These are phyloP conservation scores for Megaceryle alcyon DNA, from an alignment of 2,797 vertebrate genomes.

Conservation along the genomic window DNA sequence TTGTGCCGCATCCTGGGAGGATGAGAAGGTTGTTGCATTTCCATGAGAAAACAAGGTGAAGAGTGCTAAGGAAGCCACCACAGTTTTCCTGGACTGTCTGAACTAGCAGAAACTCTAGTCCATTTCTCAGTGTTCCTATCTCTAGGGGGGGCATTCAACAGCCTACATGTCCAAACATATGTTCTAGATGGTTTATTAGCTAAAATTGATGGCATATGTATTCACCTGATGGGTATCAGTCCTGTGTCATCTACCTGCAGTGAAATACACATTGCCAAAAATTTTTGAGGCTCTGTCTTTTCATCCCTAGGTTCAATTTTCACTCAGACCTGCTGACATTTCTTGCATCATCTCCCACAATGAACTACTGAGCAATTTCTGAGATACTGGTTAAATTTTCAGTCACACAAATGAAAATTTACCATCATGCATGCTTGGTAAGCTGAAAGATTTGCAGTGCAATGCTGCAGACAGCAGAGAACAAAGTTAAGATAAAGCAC, in stretches of 20 bases:
- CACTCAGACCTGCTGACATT: background rate
- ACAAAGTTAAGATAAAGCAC: conserved; percentile 2
- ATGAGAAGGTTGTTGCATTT: background rate
- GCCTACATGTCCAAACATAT: background rate
- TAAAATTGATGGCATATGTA: background rate
- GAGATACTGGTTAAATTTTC: background rate
- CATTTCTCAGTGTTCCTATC: background rate
- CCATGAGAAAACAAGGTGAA: background rate
- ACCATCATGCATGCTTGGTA: background rate
- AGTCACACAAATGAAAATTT: background rate
- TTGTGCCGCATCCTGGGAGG: background rate
- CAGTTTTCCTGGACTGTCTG: background rate
- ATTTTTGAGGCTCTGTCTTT: background rate
- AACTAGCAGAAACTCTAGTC: background rate
- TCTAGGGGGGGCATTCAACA: background rate
- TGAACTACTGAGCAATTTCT: background rate
- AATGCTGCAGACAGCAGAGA: background rate
- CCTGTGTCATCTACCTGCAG: background rate
- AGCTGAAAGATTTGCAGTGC: background rate
- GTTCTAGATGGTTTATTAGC: background rate
- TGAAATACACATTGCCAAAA: background rate
- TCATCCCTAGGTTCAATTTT: fast-evolving
- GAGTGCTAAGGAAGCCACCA: background rate
- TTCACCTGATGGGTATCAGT: background rate
- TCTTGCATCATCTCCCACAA: background rate